Evolutionary conservation across 1,140 invertebrate genomes (phyloP).

Genomic region (Meloidogyne hapla): DNA sequence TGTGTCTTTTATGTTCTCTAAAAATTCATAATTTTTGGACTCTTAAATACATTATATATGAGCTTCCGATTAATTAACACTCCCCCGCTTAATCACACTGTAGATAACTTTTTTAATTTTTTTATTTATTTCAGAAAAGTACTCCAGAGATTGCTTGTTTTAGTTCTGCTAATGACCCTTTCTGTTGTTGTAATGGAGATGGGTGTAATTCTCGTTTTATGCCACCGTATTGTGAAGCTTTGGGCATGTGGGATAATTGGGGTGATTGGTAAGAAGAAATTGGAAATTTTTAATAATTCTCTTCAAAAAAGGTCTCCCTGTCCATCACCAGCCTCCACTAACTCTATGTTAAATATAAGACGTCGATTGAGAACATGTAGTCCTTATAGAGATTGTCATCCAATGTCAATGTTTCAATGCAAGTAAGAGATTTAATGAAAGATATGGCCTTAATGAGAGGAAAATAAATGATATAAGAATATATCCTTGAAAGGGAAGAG

Average conservation of each 20-base stretch:
- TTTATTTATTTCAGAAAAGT: not conserved
- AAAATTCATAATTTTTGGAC: not conserved
- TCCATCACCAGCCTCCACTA: not conserved
- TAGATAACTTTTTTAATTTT: not conserved
- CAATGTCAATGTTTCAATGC: not conserved
- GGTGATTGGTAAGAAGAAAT: conserved; percentile 11
- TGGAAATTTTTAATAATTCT: not conserved
- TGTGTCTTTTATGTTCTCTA: no score
- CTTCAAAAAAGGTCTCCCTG: conserved; percentile 2
- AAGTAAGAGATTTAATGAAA: no score
- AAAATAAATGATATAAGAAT: no score
- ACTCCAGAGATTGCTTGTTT: not conserved
- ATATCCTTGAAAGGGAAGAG: no score
- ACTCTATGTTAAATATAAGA: not conserved
- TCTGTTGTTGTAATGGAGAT: not conserved
- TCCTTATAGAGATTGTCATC: not conserved
- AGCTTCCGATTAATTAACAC: not conserved
- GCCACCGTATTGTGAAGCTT: not conserved
- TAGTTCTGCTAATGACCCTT: not conserved
- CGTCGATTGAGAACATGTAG: conserved; percentile 18
- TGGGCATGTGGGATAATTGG: conserved; percentile 16
- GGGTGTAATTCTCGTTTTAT: not conserved
- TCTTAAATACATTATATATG: not conserved
- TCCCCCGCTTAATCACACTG: no score
- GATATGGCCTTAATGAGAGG: no score